A percentile compares a stretch with the other conserved stretches of the same genome.
Conservation (phyloP, 2,797 vertebrate genomes). For the Petrocephalus sullivani region DNA sequence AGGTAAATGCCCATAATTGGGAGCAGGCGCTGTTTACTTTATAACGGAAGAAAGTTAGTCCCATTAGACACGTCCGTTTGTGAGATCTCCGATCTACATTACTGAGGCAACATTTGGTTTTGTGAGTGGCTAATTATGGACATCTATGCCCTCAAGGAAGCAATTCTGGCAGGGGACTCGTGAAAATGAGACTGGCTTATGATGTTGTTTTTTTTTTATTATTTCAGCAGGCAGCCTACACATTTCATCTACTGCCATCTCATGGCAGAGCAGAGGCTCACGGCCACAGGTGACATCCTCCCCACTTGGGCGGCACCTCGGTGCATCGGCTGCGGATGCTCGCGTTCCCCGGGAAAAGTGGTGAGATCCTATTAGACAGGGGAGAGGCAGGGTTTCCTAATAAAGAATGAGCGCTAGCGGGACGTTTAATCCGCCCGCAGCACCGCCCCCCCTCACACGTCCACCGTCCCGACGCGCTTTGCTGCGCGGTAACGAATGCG, state of each 20-base stretch:
- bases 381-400: constrained; percentile 24
- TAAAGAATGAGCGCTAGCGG: constrained; percentile 16
- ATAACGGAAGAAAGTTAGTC: background rate
- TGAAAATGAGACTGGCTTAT: constrained; percentile 35
- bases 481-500: background rate
- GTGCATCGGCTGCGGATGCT: background rate
- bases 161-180: constrained; percentile 31
- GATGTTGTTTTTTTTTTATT: constrained; percentile 23
- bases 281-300: constrained; percentile 20
- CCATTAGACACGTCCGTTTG: background rate
- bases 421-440: background rate
- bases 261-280: constrained; percentile 9
- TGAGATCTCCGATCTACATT: constrained; percentile 14
- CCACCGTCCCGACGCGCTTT: background rate
- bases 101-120: constrained; percentile 2
- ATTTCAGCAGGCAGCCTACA: constrained; percentile 12
- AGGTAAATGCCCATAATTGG: background rate
- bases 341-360: background rate
- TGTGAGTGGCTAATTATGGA: constrained; percentile 37
- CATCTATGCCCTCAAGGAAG: constrained; percentile 38
- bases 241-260: constrained; percentile 30
- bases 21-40: constrained; percentile 14
- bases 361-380: background rate
- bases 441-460: background rate
- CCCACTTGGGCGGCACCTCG: constrained; percentile 7